Evolutionary conservation across 2,113 vertebrate genomes (phyloP), one percentile per base, ranked within the genome.

Genomic region (Oncorhynchus kisutch): DNA sequence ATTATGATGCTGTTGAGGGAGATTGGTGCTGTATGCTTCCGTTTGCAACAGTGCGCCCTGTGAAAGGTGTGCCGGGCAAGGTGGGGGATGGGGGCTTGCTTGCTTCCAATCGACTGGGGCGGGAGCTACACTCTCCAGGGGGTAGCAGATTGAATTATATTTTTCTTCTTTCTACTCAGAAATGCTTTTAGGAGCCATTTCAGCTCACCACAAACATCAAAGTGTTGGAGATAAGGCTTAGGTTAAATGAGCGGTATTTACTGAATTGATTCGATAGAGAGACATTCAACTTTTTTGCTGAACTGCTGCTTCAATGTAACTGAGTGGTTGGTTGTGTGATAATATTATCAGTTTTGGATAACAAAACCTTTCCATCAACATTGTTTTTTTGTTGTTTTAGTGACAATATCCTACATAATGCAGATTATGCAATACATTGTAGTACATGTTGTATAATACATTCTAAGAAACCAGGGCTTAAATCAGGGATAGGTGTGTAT

Each of bases 1-100:
- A 90, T 91, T 89, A 91, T 74, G 78, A 82, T 76, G 78, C 80
- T 64, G 79, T 59, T 67, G 82, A 82, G 66, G 49, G 78, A 88
- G 31, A 67, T 75, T 78, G 78, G 83, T 82, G 88, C 77, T 84
- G 86, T 76, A 81, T 81, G 84, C 85, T 81, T 85, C 78, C 25
- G 62, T 82, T 84, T 80, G 71, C 75, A 49, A 69, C 72, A 62
- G 75, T 59, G 67, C 59, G 75, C 69, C 82, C 73, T 20, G 48
- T 78, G 78, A 84, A 85, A 79, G 76, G 88, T 86, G 80, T 68
- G 80, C 76, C 39, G 78, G 78, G 77, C 74, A 65, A 76, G 75
- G 57, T 45, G 54, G 49, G 70, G 49, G 70, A 16, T 13, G 79
- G 65, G 16, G 75, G n/a, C 16, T 27, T 20, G 70, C 80, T 65